These are phyloP conservation scores for Acleris cristana DNA, from an alignment of 2,888 invertebrate genomes.

Conservation along the genomic window DNA sequence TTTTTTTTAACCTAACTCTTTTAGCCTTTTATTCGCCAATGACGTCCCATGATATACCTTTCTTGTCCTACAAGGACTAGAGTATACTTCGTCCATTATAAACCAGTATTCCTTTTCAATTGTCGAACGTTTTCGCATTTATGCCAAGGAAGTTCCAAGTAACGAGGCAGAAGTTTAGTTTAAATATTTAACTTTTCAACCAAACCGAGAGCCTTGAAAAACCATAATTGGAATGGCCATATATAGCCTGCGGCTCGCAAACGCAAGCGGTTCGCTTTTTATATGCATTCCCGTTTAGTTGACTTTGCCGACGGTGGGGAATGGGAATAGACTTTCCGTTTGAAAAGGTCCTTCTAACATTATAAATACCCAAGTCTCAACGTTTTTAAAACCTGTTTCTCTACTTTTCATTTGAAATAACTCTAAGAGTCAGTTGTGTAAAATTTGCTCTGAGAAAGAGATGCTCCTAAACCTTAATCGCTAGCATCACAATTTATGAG, in stretches of 20 bases:
- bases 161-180: slow-evolving; percentile 4
- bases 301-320: neutral
- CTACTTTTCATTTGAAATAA: neutral
- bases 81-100: too few relatives aligned
- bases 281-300: slow-evolving; percentile 17
- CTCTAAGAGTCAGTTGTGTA: too few relatives aligned
- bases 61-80: too few relatives aligned
- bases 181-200: slow-evolving; percentile 25
- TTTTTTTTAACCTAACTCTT: too few relatives aligned
- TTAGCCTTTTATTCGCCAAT: too few relatives aligned
- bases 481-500: neutral
- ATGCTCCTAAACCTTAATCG: neutral
- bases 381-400: neutral
- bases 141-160: neutral
- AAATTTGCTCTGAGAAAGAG: neutral
- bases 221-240: slow-evolving; percentile 29
- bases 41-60: too few relatives aligned
- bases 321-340: neutral
- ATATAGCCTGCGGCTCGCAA: slow-evolving; percentile 7
- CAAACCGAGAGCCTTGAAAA: slow-evolving; percentile 7
- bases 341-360: neutral
- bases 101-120: too few relatives aligned
- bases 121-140: neutral
- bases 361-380: neutral
- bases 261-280: slow-evolving; percentile 16